Conservation (phyloP, 2,888 invertebrate species). For the Drosophila robusta region DNA sequence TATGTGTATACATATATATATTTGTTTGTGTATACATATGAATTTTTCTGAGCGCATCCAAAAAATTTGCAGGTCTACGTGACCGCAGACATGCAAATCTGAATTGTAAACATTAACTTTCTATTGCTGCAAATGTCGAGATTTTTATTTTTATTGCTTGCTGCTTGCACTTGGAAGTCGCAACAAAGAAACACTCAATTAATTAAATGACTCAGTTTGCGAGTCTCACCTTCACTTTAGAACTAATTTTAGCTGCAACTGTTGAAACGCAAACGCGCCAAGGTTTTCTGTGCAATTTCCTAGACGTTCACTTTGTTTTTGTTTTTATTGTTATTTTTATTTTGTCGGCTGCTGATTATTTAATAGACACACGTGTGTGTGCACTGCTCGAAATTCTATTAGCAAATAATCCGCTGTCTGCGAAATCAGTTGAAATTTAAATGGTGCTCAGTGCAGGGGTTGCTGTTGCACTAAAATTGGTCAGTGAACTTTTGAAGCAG, state of each 20-base stretch:
- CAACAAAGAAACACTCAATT: slow-evolving; percentile 14
- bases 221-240: slow-evolving; percentile 53
- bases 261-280: slow-evolving; percentile 43
- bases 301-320: slow-evolving; percentile 51
- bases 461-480: slow-evolving; percentile 67
- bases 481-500: slow-evolving; percentile 69
- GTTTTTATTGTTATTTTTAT: slow-evolving; percentile 14
- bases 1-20: neutral
- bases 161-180: slow-evolving; percentile 2
- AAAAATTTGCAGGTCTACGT: slow-evolving; percentile 37
- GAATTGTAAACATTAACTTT: slow-evolving; percentile 4
- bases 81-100: slow-evolving; percentile 37
- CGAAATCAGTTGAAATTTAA: slow-evolving; percentile 45
- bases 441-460: slow-evolving; percentile 34
- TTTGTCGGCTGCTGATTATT: slow-evolving; percentile 40
- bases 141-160: neutral
- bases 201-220: slow-evolving; percentile 34
- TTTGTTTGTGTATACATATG: neutral
- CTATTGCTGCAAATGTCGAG: neutral
- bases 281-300: slow-evolving; percentile 54
- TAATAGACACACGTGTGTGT: slow-evolving; percentile 41
- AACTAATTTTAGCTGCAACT: slow-evolving; percentile 35
- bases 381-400: slow-evolving; percentile 15
- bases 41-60: neutral
- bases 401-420: slow-evolving; percentile 6